Evolutionary conservation across 2,113 vertebrate genomes (phyloP), one percentile per base, ranked within the genome.

Genomic region (Gavia stellata): DNA sequence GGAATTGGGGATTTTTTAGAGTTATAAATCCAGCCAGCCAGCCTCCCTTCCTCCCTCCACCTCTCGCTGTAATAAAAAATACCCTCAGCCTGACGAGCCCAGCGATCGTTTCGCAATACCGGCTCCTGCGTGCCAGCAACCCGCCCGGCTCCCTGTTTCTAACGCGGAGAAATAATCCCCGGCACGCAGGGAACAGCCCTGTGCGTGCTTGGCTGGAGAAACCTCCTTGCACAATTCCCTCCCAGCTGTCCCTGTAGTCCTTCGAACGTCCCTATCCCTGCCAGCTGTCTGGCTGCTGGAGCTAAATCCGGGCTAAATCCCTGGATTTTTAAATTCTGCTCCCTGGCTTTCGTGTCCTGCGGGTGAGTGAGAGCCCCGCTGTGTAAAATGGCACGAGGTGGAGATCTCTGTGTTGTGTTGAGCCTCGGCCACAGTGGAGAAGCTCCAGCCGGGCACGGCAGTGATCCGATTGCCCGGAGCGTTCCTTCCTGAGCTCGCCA

Each of bases 401-500:
- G 50, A 26, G 74, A 28, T 34, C 19, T 38, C 40, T 2, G 3
- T 3, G 28, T 16, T 6, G 12, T 14, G 45, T 14, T 2, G 14
- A 59, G 29, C 62, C 8, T 40, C 2, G 1, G 19, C 62, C 1
- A 2, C 20, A 6, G 63, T 0, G 3, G 73, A 33, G 65, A 17
- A 56, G 42, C 40, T 42, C 40, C 17, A 7, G 36, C 28, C 1
- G 6, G 44, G 68, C 61, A 8, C 1, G 14, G 58, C 38, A 11
- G 33, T 1, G 5, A 26, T 44, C 23, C 11, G 3, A 9, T 24
- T 0, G 6, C n/a, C 66, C 1, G 1, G 50, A 26, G 18, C 0
- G 8, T 25, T 17, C 38, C 65, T 19, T 71, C 29, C 38, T 1
- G 3, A 63, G 71, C 50, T 40, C 4, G 1, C 50, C 7, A 1